Base-by-base conservation (phyloP, 2,797 vertebrate species). In the Arctocebus calabarensis region DNA sequence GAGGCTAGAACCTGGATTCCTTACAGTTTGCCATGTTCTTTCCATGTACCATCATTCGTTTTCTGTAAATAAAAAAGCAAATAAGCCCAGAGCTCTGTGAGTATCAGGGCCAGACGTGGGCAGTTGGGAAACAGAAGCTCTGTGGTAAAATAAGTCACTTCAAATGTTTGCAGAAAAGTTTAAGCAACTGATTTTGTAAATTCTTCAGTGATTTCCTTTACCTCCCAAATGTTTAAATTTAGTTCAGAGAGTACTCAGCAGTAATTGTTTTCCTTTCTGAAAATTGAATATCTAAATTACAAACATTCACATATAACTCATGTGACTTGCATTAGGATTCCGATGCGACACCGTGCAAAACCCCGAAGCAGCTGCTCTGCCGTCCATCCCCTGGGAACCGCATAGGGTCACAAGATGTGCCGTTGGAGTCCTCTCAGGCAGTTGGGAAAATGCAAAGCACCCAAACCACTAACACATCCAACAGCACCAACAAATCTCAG, bases 261-360 rank as follows among this genome's bases (percentile, higher is more conserved):
- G 10, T 71, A 40, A 34, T 57, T 59, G 29, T 66, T 87, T 86
- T 87, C 57, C 82, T 84, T 66, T 88, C 70, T 86, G 57, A 74
- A 25, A 66, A 48, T 23, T 74, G 64, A 79, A 17, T 61, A 20
- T 88, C 83, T 84, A 32, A 84, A 52, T 59, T 40, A 16, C 25
- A 78, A 37, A 84, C 14, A 25, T 27, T 75, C 64, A 59, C 52
- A 86, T 91, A 23, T 97, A 78, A 96, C 23, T 37, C n/a, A 0
- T 68, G 64, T 96, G 66, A 88, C 87, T 96, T 88, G 77, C 95
- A 61, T 91, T 94, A 98, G 99, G 99, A 99, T 98, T 99, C 99
- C 82, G 99, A 99, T 73, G 99, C 99, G 88, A 99, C 99, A 82
- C 99, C 99, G 10, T 99, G 99, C 98, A 99, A 99, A 98, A 99